Percentiles rank a stretch among this genome's conserved stretches.
Conservation (phyloP, 1,140 invertebrate genomes). For the Dendrolimus kikuchii region DNA sequence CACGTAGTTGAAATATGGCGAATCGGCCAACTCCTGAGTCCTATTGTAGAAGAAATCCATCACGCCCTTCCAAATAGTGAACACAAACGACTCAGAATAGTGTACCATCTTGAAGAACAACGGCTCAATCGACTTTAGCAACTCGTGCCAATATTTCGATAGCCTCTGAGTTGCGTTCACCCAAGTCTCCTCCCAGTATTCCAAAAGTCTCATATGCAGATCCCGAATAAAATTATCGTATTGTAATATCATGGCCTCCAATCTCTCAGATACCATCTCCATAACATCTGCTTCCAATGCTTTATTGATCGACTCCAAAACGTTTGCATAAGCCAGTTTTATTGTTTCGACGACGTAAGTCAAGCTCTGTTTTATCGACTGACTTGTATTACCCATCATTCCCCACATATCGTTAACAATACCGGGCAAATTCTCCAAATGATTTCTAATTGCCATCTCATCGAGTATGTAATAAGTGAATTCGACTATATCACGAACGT, state of each 20-base stretch:
- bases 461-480: conserved; percentile 80
- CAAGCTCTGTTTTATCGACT: conserved; percentile 82
- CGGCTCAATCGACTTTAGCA: conserved; percentile 82
- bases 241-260: conserved; percentile 80
- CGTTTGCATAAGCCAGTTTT: conserved; percentile 79
- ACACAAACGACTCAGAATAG: conserved; percentile 81
- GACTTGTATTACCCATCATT: conserved; percentile 86
- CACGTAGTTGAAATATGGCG: conserved; percentile 84
- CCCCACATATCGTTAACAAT: conserved; percentile 87
- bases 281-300: conserved; percentile 82
- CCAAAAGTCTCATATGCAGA: conserved; percentile 82
- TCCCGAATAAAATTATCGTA: conserved; percentile 86
- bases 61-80: conserved; percentile 81
- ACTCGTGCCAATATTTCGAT: conserved; percentile 79
- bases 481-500: conserved; percentile 82
- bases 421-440: conserved; percentile 83
- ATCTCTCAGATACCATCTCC: conserved; percentile 76
- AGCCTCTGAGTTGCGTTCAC: conserved; percentile 75
- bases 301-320: conserved; percentile 77
- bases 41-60: conserved; percentile 86
- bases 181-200: conserved; percentile 83
- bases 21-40: conserved; percentile 83
- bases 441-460: conserved; percentile 83
- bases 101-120: conserved; percentile 82
- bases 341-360: conserved; percentile 82